phyloP scores from a whole-genome alignment of 2,888 invertebrate genomes.

The Dendrolimus houi region DNA sequence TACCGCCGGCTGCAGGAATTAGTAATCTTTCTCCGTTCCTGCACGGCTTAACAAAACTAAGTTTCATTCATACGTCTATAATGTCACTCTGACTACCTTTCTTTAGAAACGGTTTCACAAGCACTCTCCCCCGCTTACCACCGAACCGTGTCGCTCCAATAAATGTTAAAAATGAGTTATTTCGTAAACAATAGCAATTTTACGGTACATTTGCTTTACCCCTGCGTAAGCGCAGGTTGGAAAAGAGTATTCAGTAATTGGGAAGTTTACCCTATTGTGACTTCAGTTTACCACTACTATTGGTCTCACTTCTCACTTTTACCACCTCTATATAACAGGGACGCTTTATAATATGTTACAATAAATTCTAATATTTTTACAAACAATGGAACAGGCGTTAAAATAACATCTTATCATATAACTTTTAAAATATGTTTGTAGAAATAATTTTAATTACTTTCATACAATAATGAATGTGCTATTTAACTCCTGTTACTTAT shows the following conservation, averaged over 20 bases:
- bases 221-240: constrained; percentile 43
- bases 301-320: too few species aligned
- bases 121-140: constrained; percentile 21
- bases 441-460: too few species aligned
- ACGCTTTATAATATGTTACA: too few species aligned
- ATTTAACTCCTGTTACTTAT: too few species aligned
- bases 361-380: too few species aligned
- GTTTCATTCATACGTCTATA: neutral
- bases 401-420: too few species aligned
- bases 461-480: too few species aligned
- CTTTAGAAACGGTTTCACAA: constrained; percentile 19
- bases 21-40: neutral
- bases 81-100: neutral
- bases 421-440: too few species aligned
- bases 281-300: constrained; percentile 8
- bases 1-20: neutral
- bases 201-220: constrained; percentile 52
- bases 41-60: neutral
- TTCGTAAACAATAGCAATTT: constrained; percentile 71
- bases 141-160: constrained; percentile 15
- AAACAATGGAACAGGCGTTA: too few species aligned
- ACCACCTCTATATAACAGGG: too few species aligned
- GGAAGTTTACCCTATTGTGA: constrained; percentile 21
- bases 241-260: constrained; percentile 20
- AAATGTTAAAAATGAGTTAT: constrained; percentile 44